phyloP scores from a whole-genome alignment of 2,888 invertebrate genomes.

The Leptinotarsa juncta region DNA sequence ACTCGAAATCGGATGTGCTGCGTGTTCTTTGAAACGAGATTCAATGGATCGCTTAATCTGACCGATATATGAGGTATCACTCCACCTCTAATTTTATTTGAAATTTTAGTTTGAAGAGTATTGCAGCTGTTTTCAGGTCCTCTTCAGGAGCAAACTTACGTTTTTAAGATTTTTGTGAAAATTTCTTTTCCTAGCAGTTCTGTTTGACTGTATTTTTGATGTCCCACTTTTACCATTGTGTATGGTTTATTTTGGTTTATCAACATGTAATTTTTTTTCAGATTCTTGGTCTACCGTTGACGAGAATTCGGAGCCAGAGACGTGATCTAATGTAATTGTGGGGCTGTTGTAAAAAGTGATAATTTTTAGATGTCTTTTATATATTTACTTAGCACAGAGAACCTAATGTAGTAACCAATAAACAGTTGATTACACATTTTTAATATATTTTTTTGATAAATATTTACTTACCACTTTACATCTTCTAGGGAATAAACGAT shows the following conservation, averaged over 20 bases:
- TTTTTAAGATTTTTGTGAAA: too few relatives aligned
- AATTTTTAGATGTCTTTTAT: slow-evolving; percentile 22
- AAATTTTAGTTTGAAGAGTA: too few relatives aligned
- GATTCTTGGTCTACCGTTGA: slow-evolving; percentile 52
- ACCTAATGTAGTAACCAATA: not conserved
- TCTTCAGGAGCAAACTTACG: too few relatives aligned
- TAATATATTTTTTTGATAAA: not conserved
- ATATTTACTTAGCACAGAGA: slow-evolving; percentile 13
- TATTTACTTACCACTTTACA: not conserved
- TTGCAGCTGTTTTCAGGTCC: too few relatives aligned
- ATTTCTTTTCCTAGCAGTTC: too few relatives aligned
- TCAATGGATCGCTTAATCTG: too few relatives aligned
- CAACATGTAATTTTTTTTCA: slow-evolving; percentile 31
- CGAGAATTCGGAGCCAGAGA: slow-evolving; percentile 55
- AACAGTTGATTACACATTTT: not conserved
- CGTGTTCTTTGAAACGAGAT: too few relatives aligned
- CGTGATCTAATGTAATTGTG: slow-evolving; percentile 25
- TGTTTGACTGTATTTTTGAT: too few relatives aligned
- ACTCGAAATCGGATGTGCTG: too few relatives aligned
- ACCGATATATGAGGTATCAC: too few relatives aligned
- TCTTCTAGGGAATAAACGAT: not conserved
- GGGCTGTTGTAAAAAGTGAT: slow-evolving; percentile 27
- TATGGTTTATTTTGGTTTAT: not conserved
- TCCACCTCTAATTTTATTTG: too few relatives aligned
- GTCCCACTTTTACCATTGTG: not conserved